Evolutionary conservation across 2,113 vertebrate genomes (phyloP), one percentile per base, ranked within the genome.

Genomic region (Leptobrachium leishanense): DNA sequence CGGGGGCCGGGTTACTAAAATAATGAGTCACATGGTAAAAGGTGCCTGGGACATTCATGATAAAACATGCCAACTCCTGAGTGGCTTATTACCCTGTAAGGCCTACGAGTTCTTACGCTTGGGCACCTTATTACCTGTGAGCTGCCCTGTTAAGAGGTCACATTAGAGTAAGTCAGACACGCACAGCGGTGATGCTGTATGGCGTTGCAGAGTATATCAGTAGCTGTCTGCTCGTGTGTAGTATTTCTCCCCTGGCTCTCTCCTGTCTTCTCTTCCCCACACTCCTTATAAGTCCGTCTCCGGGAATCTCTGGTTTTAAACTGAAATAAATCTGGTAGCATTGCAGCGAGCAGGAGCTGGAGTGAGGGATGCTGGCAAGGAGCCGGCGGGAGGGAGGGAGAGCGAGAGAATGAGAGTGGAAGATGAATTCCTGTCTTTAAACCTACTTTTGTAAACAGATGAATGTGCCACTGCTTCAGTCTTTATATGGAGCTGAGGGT

Each of bases 261-360:
- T 43, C 15, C 46, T 57, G 41, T 20, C 70, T 57, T 66, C 71
- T 50, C 65, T 62, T 57, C 70, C 40, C 50, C 46, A 41, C 70
- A 4, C 63, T 73, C 77, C 77, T 80, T 80, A 80, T 80, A 80
- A 74, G 77, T 80, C 77, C 63, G 50, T 73, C 77, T 80, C 77
- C 40, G 77, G 77, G 77, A 80, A 74, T 80, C 46, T 67, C 77
- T 42, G 70, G 46, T 74, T 80, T 73, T 55, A 80, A 57, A 72
- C 44, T 79, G 72, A 72, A 80, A 80, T 80, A 80, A 80, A 80
- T 81, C 79, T 76, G 67, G 77, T 80, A 80, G 77, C 77, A 74
- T 57, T 80, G 77, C 68, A 63, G 69, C 66, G 73, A 75, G 67
- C 74, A 77, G 68, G 43, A 76, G 77, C 68, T 68, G 7, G 78